Percentiles rank a stretch among this genome's conserved stretches.
phyloP scores from a whole-genome alignment of 2,888 invertebrate species.

The Gasteruption jaculator region DNA sequence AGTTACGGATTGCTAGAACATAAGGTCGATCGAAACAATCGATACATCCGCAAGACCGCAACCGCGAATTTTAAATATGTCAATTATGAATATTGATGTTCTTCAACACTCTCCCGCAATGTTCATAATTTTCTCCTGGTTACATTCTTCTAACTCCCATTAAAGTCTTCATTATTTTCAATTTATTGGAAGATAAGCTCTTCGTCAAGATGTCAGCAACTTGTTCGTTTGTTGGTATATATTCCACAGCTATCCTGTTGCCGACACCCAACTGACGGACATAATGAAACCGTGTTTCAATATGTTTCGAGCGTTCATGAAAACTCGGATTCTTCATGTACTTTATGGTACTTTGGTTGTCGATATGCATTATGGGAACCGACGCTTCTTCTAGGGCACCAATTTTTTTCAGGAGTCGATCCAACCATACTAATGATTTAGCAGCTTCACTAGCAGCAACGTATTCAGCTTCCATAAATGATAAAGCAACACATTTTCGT shows the following conservation, averaged over 20 bases:
- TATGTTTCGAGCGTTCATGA: not conserved
- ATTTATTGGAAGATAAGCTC: not conserved
- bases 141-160: too few relatives aligned
- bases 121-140: too few relatives aligned
- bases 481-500: conserved; percentile 1
- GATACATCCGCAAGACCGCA: too few relatives aligned
- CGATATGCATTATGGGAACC: not conserved
- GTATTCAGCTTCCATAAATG: not conserved
- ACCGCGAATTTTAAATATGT: too few relatives aligned
- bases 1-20: too few relatives aligned
- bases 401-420: not conserved
- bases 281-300: not conserved
- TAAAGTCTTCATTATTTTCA: not conserved
- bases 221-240: not conserved
- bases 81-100: not conserved
- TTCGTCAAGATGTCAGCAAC: not conserved
- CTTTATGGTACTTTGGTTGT: not conserved
- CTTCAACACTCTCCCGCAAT: conserved; percentile 1
- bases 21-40: too few relatives aligned
- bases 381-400: not conserved
- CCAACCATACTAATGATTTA: conserved; percentile 1
- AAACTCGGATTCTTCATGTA: too few relatives aligned
- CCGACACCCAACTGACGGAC: not conserved
- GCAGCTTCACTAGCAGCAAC: not conserved
- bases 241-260: not conserved